phyloP scores from a whole-genome alignment of 1,140 invertebrate species.

The Plectrocnemia conspersa region DNA sequence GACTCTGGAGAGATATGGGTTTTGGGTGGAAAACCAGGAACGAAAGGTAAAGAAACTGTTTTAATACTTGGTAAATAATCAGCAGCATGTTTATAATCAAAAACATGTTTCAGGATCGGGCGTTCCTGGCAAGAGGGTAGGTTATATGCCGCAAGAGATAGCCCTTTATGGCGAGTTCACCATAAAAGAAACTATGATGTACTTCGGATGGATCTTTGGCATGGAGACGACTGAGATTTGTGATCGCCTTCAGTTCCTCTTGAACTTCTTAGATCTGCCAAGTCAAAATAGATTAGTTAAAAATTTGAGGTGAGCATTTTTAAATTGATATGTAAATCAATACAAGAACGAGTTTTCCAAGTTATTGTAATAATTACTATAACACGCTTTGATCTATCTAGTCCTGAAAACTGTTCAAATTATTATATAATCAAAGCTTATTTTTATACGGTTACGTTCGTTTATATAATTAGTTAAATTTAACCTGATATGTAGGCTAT shows the following conservation, averaged over 20 bases:
- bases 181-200: slow-evolving; percentile 91
- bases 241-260: slow-evolving; percentile 78
- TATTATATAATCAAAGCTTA: too few relatives aligned
- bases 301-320: slow-evolving; percentile 69
- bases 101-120: slow-evolving; percentile 57
- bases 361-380: too few relatives aligned
- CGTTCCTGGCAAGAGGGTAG: slow-evolving; percentile 81
- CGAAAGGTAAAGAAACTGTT: slow-evolving; percentile 54
- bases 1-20: slow-evolving; percentile 79
- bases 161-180: slow-evolving; percentile 93
- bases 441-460: too few relatives aligned
- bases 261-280: slow-evolving; percentile 86
- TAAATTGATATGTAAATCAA: not conserved
- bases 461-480: too few relatives aligned
- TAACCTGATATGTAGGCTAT: too few relatives aligned
- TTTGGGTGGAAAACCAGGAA: slow-evolving; percentile 75
- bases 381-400: too few relatives aligned
- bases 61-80: not conserved
- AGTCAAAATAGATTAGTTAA: slow-evolving; percentile 79
- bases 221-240: slow-evolving; percentile 78
- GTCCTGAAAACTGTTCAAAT: too few relatives aligned
- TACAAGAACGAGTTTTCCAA: too few relatives aligned
- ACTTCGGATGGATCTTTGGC: slow-evolving; percentile 94
- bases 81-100: not conserved
- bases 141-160: slow-evolving; percentile 86